Evolutionary conservation across 2,888 invertebrate genomes (phyloP).

Genomic region (Suillia variegata): DNA sequence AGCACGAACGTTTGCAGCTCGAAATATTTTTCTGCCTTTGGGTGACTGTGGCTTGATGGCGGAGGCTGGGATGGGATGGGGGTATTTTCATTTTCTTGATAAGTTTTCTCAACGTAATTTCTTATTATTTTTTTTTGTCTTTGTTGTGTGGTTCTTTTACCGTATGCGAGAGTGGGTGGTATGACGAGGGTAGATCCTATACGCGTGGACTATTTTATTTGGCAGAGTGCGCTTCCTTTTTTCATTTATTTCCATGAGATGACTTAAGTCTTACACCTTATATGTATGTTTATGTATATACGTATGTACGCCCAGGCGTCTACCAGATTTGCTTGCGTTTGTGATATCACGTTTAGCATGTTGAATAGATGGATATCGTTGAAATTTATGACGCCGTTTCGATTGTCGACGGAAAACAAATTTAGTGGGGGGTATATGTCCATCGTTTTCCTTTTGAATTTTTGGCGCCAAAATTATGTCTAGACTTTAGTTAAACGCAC

Average conservation of each 20-base stretch:
- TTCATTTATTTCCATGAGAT: background rate
- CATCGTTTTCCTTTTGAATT: constrained; percentile 19
- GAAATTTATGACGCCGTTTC: constrained; percentile 4
- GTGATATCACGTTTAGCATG: background rate
- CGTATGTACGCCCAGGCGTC: background rate
- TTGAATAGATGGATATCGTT: background rate
- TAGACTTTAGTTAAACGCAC: constrained; percentile 3
- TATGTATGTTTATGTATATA: no score
- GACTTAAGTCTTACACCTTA: background rate
- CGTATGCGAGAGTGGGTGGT: background rate
- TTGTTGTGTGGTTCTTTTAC: background rate
- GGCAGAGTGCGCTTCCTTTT: background rate
- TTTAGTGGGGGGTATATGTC: no score
- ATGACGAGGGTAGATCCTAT: background rate
- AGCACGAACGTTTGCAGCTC: background rate
- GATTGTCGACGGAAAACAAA: no score
- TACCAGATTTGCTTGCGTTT: background rate
- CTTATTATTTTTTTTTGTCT: constrained; percentile 17
- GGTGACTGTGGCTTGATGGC: background rate
- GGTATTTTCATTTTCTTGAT: constrained; percentile 30
- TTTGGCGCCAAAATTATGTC: constrained; percentile 13
- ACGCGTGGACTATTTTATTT: background rate
- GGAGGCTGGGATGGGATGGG: background rate
- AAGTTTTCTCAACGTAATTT: no score
- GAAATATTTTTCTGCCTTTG: background rate